Conservation (phyloP, 2,888 invertebrate species). For the Clanis bilineata region DNA sequence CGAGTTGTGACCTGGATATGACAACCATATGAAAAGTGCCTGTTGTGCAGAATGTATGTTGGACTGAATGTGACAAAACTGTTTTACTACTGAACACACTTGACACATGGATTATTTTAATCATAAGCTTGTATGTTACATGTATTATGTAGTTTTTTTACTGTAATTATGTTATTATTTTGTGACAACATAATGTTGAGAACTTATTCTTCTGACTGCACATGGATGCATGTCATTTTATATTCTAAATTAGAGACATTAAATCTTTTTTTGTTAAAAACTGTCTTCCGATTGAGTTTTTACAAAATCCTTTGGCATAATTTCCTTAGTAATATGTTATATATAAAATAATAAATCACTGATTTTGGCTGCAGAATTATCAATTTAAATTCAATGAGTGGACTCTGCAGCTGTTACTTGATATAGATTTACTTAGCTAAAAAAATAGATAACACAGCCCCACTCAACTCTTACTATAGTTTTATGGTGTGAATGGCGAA, state of each 20-base stretch:
- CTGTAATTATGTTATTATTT: conserved; percentile 15
- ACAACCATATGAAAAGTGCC: conserved; percentile 53
- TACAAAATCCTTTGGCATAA: not conserved
- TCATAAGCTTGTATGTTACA: conserved; percentile 11
- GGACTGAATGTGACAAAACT: conserved; percentile 1
- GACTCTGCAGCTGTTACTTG: not conserved
- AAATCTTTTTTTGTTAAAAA: conserved; percentile 3
- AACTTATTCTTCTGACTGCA: conserved; percentile 9
- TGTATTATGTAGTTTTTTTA: conserved; percentile 14
- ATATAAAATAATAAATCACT: not conserved
- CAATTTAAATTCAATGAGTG: not conserved
- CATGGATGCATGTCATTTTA: not conserved
- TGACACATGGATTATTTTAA: conserved; percentile 15
- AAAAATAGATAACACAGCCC: not conserved
- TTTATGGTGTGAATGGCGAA: not conserved
- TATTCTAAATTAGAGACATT: conserved; percentile 13
- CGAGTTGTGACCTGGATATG: conserved; percentile 40
- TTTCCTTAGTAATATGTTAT: not conserved
- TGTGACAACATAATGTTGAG: conserved; percentile 3
- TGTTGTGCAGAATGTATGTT: conserved; percentile 40
- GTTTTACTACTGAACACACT: not conserved
- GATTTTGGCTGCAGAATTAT: conserved; percentile 6
- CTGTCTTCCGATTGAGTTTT: conserved; percentile 13
- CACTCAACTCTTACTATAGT: not conserved
- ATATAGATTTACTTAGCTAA: not conserved